Evolutionary conservation across 2,797 vertebrate genomes (phyloP).

Genomic region (Simalia tracyae): DNA sequence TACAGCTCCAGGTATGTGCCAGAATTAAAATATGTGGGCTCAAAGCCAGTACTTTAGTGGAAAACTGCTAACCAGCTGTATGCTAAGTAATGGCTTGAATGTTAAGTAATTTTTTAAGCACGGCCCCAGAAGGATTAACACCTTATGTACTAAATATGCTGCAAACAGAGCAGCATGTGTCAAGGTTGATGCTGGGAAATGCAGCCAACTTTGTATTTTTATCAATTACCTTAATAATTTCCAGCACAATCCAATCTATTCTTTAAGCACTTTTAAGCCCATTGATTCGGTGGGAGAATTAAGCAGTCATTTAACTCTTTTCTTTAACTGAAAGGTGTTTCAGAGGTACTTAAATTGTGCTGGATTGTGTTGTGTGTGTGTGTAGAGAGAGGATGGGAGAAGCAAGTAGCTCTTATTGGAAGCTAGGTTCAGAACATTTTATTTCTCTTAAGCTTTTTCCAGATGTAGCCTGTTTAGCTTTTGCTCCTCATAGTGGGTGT

Average conservation of each 20-base stretch:
- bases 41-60: constrained; percentile 83
- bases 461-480: constrained; percentile 25
- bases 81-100: constrained; percentile 90
- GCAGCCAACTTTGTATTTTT: constrained; percentile 46
- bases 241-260: neutral
- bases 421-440: constrained; percentile 40
- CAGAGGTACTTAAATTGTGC: neutral
- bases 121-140: constrained; percentile 86
- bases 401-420: constrained; percentile 37
- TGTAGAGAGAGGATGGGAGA: neutral
- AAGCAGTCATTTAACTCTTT: neutral
- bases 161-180: constrained; percentile 51
- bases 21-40: constrained; percentile 87
- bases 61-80: constrained; percentile 92
- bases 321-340: neutral
- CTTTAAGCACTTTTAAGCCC: neutral
- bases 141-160: constrained; percentile 75
- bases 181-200: constrained; percentile 58
- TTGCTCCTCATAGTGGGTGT: constrained; percentile 36
- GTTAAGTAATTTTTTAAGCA: constrained; percentile 87
- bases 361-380: too few species aligned
- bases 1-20: constrained; percentile 98
- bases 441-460: constrained; percentile 38
- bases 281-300: neutral
- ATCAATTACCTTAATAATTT: constrained; percentile 42